These are phyloP conservation scores for Tragopan temminckii DNA, from an alignment of 2,797 vertebrate genomes.

Conservation along the genomic window DNA sequence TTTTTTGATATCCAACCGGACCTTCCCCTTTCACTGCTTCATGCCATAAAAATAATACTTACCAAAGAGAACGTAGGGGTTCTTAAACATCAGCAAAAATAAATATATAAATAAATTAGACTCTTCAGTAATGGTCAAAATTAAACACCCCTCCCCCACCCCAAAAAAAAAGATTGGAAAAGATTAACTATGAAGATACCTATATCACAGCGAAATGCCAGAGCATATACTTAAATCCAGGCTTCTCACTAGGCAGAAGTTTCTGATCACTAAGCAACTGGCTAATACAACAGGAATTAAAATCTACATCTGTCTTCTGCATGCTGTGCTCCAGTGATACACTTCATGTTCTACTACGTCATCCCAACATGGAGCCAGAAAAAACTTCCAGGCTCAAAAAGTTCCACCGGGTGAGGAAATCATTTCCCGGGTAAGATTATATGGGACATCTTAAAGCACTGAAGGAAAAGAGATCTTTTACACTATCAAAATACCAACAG, in stretches of 20 bases:
- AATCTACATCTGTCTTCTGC: not conserved
- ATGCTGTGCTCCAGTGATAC: not conserved
- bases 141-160: not conserved
- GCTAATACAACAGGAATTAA: not conserved
- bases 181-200: not conserved
- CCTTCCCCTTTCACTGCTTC: too few relatives aligned
- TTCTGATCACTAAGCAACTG: slow-evolving; percentile 8
- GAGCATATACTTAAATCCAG: not conserved
- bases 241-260: not conserved
- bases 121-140: not conserved
- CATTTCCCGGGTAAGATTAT: not conserved
- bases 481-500: not conserved
- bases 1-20: too few relatives aligned
- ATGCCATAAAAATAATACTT: too few relatives aligned
- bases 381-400: not conserved
- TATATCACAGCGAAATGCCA: not conserved
- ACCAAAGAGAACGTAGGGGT: fast-evolving
- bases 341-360: not conserved
- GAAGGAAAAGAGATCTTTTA: not conserved
- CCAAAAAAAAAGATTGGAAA: not conserved
- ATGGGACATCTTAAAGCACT: not conserved
- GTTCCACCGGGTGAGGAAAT: not conserved
- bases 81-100: not conserved
- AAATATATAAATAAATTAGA: not conserved
- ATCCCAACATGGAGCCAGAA: not conserved